These are phyloP conservation scores for Eupithecia dodoneata DNA, from an alignment of 2,888 invertebrate genomes.

Conservation along the genomic window DNA sequence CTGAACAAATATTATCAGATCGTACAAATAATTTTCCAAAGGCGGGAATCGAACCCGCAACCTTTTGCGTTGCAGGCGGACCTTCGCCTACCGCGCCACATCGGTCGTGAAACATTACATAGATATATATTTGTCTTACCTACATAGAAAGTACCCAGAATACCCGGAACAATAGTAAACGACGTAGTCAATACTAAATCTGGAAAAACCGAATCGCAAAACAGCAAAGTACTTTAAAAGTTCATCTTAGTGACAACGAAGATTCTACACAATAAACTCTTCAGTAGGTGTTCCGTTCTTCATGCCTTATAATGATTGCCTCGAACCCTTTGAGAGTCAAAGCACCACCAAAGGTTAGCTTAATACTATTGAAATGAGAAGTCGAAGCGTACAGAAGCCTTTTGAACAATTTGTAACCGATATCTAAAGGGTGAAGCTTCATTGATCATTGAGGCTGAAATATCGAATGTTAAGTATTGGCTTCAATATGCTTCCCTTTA, in stretches of 20 bases:
- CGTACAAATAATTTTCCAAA: too few relatives aligned
- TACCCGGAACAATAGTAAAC: too few relatives aligned
- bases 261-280: neutral
- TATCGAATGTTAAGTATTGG: slow-evolving; percentile 9
- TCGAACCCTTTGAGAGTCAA: slow-evolving; percentile 5
- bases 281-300: neutral
- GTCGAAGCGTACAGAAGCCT: slow-evolving; percentile 4
- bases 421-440: slow-evolving; percentile 6
- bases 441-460: slow-evolving; percentile 7
- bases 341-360: slow-evolving; percentile 7
- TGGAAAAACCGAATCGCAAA: neutral
- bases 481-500: neutral
- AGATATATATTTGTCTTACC: too few relatives aligned
- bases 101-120: too few relatives aligned
- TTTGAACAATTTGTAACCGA: slow-evolving; percentile 21
- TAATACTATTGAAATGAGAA: slow-evolving; percentile 19
- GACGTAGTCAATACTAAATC: neutral
- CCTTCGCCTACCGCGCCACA: too few relatives aligned
- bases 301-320: slow-evolving; percentile 3
- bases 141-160: too few relatives aligned
- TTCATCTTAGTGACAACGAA: neutral
- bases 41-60: too few relatives aligned
- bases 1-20: too few relatives aligned
- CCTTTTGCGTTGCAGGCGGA: too few relatives aligned
- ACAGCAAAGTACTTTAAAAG: neutral